Conservation (phyloP, 2,113 vertebrate species). For the Sclerurus mexicanus region DNA sequence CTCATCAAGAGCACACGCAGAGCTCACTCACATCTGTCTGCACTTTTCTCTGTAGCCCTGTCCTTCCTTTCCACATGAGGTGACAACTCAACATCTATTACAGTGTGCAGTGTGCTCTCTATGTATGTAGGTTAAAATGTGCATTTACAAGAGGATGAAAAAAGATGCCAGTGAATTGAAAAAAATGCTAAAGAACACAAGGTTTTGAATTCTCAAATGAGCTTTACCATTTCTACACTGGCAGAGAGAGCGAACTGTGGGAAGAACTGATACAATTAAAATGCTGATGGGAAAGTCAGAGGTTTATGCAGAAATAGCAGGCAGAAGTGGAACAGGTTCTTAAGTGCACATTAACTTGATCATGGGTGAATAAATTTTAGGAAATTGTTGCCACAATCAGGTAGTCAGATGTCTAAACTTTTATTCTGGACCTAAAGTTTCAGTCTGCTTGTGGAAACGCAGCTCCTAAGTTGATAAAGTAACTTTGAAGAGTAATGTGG, state of each 20-base stretch:
- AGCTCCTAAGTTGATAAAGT: background rate
- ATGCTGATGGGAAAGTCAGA: background rate
- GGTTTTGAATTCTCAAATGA: background rate
- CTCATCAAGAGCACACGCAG: background rate
- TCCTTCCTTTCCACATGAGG: background rate
- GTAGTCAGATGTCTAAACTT: background rate
- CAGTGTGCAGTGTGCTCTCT: background rate
- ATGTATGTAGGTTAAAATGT: background rate
- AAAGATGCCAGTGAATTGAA: slow-evolving; percentile 10
- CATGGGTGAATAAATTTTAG: background rate
- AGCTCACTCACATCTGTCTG: background rate
- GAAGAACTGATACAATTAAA: background rate
- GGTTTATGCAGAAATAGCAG: background rate
- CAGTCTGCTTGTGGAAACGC: background rate
- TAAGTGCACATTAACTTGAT: background rate
- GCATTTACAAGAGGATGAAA: background rate
- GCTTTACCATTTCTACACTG: background rate
- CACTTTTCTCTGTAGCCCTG: background rate
- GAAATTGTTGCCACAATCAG: background rate
- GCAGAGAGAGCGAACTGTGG: background rate
- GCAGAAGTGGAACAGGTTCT: background rate
- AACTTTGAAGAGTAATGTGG: background rate
- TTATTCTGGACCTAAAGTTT: background rate
- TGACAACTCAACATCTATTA: background rate
- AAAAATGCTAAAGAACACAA: slow-evolving; percentile 18